These are phyloP conservation scores for Anguilla anguilla DNA, from an alignment of 2,797 vertebrate species.

Conservation along the genomic window DNA sequence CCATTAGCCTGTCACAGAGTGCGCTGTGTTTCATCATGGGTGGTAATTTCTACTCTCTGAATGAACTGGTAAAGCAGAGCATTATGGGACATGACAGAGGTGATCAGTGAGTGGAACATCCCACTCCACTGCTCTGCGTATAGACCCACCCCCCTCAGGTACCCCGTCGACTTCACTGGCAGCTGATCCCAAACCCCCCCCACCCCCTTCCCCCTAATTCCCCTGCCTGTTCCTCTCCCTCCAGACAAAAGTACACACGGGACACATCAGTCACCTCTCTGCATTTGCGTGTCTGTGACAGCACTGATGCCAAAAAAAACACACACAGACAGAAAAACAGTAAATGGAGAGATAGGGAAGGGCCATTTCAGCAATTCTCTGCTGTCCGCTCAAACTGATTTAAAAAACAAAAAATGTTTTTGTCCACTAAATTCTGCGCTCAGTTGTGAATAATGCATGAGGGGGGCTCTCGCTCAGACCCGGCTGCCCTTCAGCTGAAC, in stretches of 20 bases:
- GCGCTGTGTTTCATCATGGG: background rate
- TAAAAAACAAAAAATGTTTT: constrained; percentile 60
- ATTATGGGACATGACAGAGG: background rate
- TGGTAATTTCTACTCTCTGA: background rate
- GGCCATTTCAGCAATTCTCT: constrained; percentile 60
- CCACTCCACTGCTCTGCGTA: background rate
- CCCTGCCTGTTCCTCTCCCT: background rate
- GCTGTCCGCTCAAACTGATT: constrained; percentile 48
- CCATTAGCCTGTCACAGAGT: background rate
- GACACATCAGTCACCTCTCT: constrained; percentile 55
- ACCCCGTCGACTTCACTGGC: constrained; percentile 35
- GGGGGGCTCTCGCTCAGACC: constrained; percentile 46
- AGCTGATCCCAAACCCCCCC: constrained; percentile 24
- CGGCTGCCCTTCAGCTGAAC: constrained; percentile 66
- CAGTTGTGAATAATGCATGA: constrained; percentile 73
- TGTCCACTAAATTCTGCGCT: constrained; percentile 65
- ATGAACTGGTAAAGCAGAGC: background rate
- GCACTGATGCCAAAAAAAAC: constrained; percentile 64
- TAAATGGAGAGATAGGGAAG: constrained; percentile 47
- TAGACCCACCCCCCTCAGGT: constrained; percentile 13
- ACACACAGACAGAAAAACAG: constrained; percentile 52
- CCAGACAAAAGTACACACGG: constrained; percentile 50
- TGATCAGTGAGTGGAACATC: background rate
- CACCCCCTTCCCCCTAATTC: background rate
- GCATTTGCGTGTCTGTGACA: constrained; percentile 60